Evolutionary conservation across 2,797 vertebrate species (phyloP), one percentile per base, ranked within the genome.

Genomic region (Schizothorax lantsangensis): DNA sequence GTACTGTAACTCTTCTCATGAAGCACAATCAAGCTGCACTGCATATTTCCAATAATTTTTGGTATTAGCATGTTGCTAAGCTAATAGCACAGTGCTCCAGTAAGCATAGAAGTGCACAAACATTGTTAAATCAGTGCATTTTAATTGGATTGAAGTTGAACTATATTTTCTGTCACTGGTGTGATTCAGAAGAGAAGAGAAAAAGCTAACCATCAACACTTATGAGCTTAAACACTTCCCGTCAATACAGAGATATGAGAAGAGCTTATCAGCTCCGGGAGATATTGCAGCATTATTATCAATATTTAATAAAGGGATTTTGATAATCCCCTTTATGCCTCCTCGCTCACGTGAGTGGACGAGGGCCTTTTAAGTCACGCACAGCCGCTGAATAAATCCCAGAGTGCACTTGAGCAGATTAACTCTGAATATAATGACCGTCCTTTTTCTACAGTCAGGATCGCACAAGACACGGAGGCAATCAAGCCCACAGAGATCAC

Each of bases 231-330:
- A 86, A 83, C n/a, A 45, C 30, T 62, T 84, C 75, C 47, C 47
- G 86, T 83, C 84, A 84, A 87, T 40, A 84, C 52, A 21, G 57
- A n/a, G 52, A 83, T 84, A 89, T 83, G 88, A 84, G 84, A 83
- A 75, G 62, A 66, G 26, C 62, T 66, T 33, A 66, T 66, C 81
- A 66, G 47, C 79, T 79, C 62, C 26, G 6, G 69, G 47, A 83
- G 82, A 49, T 68, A 89, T 86, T 45, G 49, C 75, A 74, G 87
- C 62, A 79, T 88, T 87, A 86, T 88, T 77, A 91, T 92, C 84
- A 90, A 90, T 92, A 91, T 92, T 92, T 91, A 91, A 89, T 91
- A 88, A 88, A 86, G 77, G 83, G 89, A 85, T 89, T 91, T 87
- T 82, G 86, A 85, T 89, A 84, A 89, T 89, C 87, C 86, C 80